A percentile compares a stretch with the other conserved stretches of the same genome.
These are phyloP conservation scores for Cervus canadensis DNA, from an alignment of 2,113 vertebrate genomes.

Conservation along the genomic window DNA sequence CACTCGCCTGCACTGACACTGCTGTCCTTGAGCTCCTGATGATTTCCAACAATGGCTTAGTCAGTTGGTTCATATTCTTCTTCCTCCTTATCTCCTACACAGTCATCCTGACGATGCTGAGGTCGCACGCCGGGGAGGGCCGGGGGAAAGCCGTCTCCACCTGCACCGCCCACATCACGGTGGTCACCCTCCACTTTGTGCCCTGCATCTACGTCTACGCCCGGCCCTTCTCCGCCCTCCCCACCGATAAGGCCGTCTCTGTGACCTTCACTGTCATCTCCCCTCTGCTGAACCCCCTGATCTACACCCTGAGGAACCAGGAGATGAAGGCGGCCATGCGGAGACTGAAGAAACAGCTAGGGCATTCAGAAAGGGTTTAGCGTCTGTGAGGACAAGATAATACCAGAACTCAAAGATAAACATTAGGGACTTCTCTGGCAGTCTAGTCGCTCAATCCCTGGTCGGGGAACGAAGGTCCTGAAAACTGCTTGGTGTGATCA, in stretches of 20 bases:
- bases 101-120: conserved; percentile 39
- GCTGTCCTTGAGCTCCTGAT: conserved; percentile 35
- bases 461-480: neutral
- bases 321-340: conserved; percentile 42
- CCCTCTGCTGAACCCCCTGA: conserved; percentile 26
- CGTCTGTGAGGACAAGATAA: neutral
- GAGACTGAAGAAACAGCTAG: neutral
- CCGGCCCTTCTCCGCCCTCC: conserved; percentile 15
- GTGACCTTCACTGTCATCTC: conserved; percentile 33
- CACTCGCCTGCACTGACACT: conserved; percentile 47
- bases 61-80: conserved; percentile 36
- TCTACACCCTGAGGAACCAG: conserved; percentile 27
- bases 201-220: conserved; percentile 24
- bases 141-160: conserved; percentile 46
- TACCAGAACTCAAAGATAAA: neutral
- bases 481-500: neutral
- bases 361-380: neutral
- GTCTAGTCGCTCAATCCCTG: neutral
- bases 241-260: neutral
- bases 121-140: conserved; percentile 23
- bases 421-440: neutral
- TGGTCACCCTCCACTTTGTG: conserved; percentile 21
- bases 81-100: conserved; percentile 55
- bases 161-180: neutral
- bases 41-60: conserved; percentile 28